These are phyloP conservation scores for Nanger granti DNA, from an alignment of 2,113 vertebrate species.

Conservation along the genomic window DNA sequence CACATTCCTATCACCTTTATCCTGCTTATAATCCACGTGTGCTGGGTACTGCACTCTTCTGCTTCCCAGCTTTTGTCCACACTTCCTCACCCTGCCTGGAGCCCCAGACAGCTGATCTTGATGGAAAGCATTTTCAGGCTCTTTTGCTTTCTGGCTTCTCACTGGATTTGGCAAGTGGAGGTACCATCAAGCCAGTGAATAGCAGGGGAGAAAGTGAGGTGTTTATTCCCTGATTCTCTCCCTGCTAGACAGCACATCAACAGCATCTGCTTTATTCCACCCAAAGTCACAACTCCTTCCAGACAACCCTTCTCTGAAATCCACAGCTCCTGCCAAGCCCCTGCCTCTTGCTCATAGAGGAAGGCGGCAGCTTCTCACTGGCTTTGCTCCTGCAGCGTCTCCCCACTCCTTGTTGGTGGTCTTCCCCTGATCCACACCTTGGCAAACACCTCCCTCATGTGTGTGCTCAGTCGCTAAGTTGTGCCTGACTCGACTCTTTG, in stretches of 20 bases:
- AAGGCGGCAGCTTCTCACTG: background rate
- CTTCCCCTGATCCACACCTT: background rate
- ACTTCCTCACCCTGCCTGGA: background rate
- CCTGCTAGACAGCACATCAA: background rate
- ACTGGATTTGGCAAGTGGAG: background rate
- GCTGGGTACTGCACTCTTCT: background rate
- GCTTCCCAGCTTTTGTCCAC: background rate
- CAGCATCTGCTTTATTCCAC: background rate
- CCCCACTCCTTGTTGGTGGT: background rate
- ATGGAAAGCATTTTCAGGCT: background rate
- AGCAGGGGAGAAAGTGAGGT: background rate
- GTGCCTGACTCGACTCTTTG: background rate
- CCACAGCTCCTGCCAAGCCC: background rate
- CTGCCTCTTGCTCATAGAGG: background rate
- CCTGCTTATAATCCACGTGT: background rate
- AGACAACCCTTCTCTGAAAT: background rate
- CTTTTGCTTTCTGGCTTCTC: background rate
- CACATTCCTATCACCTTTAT: background rate
- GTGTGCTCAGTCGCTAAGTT: background rate
- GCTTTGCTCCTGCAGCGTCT: background rate
- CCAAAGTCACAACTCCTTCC: background rate
- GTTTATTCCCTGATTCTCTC: background rate
- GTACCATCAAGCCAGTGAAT: background rate
- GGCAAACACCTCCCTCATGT: background rate
- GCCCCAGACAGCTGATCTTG: background rate